phyloP scores from a whole-genome alignment of 2,797 vertebrate genomes.

The Tiaroga cobitis region DNA sequence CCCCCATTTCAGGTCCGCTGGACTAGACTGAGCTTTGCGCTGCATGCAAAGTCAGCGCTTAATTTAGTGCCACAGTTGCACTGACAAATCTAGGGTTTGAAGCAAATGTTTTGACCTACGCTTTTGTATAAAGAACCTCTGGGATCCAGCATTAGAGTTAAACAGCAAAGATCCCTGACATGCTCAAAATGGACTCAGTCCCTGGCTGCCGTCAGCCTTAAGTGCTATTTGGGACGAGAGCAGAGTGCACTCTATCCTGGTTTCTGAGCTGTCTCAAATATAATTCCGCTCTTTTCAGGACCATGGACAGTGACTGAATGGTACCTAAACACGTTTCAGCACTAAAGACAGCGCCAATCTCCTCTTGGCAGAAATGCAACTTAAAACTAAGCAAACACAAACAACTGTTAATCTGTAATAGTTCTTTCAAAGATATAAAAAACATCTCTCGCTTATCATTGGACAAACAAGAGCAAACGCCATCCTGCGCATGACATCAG shows the following conservation, averaged over 20 bases:
- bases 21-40: constrained; percentile 9
- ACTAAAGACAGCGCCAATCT: constrained; percentile 56
- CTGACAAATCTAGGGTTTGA: constrained; percentile 37
- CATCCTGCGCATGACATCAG: neutral
- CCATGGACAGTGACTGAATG: constrained; percentile 67
- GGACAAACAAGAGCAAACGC: neutral
- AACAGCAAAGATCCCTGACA: constrained; percentile 59
- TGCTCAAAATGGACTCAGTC: constrained; percentile 64
- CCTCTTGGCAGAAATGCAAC: neutral
- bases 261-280: constrained; percentile 64
- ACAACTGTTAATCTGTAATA: neutral
- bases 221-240: constrained; percentile 47
- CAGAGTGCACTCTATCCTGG: constrained; percentile 66
- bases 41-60: neutral
- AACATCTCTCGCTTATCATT: neutral
- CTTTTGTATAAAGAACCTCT: constrained; percentile 24
- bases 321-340: constrained; percentile 52
- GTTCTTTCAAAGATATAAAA: neutral
- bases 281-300: constrained; percentile 67
- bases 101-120: constrained; percentile 2
- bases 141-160: constrained; percentile 38
- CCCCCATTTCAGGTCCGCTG: neutral
- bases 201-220: constrained; percentile 50
- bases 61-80: constrained; percentile 1
- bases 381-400: constrained; percentile 5